Percentiles rank a stretch among this genome's conserved stretches.
phyloP scores from a whole-genome alignment of 2,888 invertebrate genomes.

The Cephus runcator region DNA sequence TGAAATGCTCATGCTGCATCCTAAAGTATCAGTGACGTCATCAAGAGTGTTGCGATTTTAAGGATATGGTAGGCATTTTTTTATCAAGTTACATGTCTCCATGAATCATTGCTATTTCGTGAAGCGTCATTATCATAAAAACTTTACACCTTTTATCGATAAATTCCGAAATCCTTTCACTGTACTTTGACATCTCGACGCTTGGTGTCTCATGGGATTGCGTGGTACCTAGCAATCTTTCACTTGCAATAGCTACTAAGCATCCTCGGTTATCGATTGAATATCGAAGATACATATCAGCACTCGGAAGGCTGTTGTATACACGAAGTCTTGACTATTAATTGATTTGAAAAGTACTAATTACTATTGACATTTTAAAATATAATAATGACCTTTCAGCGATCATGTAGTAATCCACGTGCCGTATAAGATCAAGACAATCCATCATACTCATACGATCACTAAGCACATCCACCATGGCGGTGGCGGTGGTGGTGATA shows the following conservation, averaged over 20 bases:
- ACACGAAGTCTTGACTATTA: neutral
- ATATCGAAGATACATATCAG: neutral
- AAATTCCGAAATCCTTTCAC: neutral
- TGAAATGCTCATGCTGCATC: too few species aligned
- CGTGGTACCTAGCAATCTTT: neutral
- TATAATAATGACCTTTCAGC: conserved; percentile 54
- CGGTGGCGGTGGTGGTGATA: conserved; percentile 70
- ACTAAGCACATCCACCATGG: conserved; percentile 79
- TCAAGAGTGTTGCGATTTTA: too few species aligned
- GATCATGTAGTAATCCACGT: conserved; percentile 84
- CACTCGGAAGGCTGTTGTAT: neutral
- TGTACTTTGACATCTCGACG: neutral
- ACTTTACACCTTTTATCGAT: neutral
- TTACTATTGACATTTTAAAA: neutral
- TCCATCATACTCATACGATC: conserved; percentile 82
- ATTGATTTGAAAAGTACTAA: neutral
- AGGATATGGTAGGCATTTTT: too few species aligned
- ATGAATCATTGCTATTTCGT: neutral
- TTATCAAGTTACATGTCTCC: too few species aligned
- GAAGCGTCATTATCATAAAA: too few species aligned
- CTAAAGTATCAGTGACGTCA: too few species aligned
- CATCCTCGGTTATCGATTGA: neutral
- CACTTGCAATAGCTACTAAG: neutral
- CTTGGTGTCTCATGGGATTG: neutral
- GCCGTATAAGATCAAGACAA: conserved; percentile 79